Evolutionary conservation across 2,113 vertebrate genomes (phyloP), one percentile per base, ranked within the genome.

Genomic region (Tapirus terrestris): DNA sequence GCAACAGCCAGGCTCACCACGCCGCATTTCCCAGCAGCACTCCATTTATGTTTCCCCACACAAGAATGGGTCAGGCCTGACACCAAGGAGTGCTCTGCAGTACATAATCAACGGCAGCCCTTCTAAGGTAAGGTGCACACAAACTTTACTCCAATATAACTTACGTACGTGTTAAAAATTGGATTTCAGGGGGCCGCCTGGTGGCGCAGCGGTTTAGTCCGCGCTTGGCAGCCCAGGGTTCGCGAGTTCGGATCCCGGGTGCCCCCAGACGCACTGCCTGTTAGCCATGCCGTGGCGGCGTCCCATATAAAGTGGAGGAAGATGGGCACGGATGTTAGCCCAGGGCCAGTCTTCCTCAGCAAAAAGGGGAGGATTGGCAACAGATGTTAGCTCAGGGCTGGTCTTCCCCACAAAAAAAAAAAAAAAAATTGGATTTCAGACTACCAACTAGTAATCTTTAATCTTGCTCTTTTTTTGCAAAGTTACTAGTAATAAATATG

Each of bases 21-120:
- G 99, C 0, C 99, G 99, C 1, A 98, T 99, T 93, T 99, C 99
- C 1, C 99, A 99, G 82, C 98, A 99, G 96, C 99, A 99, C 80
- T 99, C 99, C 0, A 96, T 99, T 33, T 99, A 99, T 2, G 98
- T 99, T 13, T 99, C 99, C 0, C 99, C 99, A 0, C 99, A 99
- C 98, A 99, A 99, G 98, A 99, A 99, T 2, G 97, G 98, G 0
- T 82, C 98, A 72, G 98, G 99, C 96, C 97, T 99, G 88, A 99
- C 99, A 0, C 99, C 99, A 0, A 99, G 97, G 45, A 98, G 99
- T 4, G 98, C 99, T 1, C 99, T 99, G 93, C 98, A 99, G 2
- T 99, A 99, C 98, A 99, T 97, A 89, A 99, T 99, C 96, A 99
- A 98, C 45, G 99, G 99, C 97, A 99, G 99, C 98, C 99, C 99